Evolutionary conservation across 1,140 invertebrate genomes (phyloP).

Genomic region (Drosophila lacteicornis): DNA sequence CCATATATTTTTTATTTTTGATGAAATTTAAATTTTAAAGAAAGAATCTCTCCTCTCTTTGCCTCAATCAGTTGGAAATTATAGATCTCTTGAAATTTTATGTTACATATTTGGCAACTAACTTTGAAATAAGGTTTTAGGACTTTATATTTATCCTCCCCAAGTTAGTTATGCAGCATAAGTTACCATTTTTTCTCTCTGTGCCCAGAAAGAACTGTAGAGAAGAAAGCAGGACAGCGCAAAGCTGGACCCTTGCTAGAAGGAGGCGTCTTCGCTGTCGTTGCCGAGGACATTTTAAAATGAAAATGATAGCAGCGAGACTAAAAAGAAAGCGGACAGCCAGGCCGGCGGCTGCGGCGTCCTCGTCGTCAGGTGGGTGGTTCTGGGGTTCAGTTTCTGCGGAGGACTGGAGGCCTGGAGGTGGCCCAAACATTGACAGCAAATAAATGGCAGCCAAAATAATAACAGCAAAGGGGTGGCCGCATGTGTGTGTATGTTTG

Average conservation of each 20-base stretch:
- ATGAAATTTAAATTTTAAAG: no score
- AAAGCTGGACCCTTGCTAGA: slow-evolving; percentile 54
- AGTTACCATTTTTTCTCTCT: not conserved
- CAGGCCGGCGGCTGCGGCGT: slow-evolving; percentile 29
- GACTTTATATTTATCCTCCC: no score
- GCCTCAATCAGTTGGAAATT: not conserved
- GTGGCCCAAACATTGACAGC: slow-evolving; percentile 78
- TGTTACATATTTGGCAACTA: fast-evolving
- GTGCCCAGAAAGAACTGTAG: slow-evolving; percentile 6
- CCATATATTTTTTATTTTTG: no score
- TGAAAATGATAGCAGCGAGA: slow-evolving; percentile 75
- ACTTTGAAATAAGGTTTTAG: fast-evolving
- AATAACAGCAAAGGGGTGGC: slow-evolving; percentile 79
- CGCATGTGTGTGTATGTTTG: slow-evolving; percentile 29
- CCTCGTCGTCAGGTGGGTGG: slow-evolving; percentile 33
- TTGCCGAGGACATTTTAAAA: slow-evolving; percentile 78
- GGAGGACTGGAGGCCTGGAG: slow-evolving; percentile 39
- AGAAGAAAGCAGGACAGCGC: slow-evolving; percentile 39
- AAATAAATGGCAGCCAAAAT: slow-evolving; percentile 83
- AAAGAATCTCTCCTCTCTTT: not conserved
- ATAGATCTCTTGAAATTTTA: not conserved
- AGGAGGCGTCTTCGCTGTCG: slow-evolving; percentile 60
- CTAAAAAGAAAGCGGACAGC: slow-evolving; percentile 36
- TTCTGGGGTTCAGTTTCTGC: slow-evolving; percentile 3
- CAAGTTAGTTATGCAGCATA: not conserved